These are phyloP conservation scores for Tetanocera ferruginea DNA, from an alignment of 2,888 invertebrate genomes.

Conservation along the genomic window DNA sequence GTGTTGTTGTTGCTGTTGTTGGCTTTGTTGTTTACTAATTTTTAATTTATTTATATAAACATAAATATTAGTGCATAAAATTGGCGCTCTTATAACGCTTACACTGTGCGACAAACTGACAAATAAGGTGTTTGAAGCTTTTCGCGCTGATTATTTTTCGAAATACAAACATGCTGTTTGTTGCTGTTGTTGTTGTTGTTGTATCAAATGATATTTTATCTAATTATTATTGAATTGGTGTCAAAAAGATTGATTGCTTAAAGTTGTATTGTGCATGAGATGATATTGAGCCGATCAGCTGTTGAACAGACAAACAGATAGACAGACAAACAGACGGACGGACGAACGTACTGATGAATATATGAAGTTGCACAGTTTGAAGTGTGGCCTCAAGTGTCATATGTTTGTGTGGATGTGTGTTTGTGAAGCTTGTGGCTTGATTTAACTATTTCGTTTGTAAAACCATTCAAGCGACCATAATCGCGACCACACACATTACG, in stretches of 20 bases:
- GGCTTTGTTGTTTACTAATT: not conserved
- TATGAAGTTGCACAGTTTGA: not conserved
- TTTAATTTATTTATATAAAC: not conserved
- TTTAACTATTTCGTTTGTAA: constrained; percentile 17
- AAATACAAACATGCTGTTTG: not conserved
- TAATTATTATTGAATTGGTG: constrained; percentile 55
- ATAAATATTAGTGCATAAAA: not conserved
- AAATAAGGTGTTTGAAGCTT: constrained; percentile 33
- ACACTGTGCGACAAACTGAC: too few species aligned
- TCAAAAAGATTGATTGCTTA: constrained; percentile 67
- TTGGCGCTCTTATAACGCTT: not conserved
- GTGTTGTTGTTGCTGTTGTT: constrained; percentile 27
- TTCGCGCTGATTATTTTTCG: constrained; percentile 23
- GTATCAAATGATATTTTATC: not conserved
- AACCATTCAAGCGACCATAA: not conserved
- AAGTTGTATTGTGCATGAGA: constrained; percentile 28
- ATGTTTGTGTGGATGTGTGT: not conserved
- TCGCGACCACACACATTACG: constrained; percentile 30
- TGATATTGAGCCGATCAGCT: not conserved
- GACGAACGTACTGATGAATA: too few species aligned
- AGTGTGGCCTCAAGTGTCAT: not conserved
- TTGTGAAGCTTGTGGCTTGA: not conserved
- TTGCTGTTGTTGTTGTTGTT: constrained; percentile 6
- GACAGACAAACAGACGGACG: too few species aligned
- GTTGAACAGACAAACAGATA: not conserved